Conservation (phyloP, 2,797 vertebrate genomes). For the Acanthopagrus latus region DNA sequence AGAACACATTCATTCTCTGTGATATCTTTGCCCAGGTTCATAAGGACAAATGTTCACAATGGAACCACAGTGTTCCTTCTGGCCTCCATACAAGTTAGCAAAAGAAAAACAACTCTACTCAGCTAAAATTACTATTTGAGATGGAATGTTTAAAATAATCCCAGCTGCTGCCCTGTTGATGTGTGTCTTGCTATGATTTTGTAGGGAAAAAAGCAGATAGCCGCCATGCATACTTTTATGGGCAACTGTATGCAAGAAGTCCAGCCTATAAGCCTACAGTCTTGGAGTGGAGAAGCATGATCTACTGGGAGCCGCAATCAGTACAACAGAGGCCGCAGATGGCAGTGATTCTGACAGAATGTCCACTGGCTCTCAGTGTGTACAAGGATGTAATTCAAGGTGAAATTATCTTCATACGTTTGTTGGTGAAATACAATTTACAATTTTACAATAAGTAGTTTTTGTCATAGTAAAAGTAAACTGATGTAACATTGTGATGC, state of each 20-base stretch:
- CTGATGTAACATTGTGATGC: neutral
- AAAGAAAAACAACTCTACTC: neutral
- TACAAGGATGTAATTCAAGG: neutral
- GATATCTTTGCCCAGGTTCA: constrained; percentile 41
- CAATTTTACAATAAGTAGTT: neutral
- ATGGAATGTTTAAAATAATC: constrained; percentile 39
- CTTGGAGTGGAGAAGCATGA: constrained; percentile 27
- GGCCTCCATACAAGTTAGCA: neutral
- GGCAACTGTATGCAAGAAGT: constrained; percentile 41
- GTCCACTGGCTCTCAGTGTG: neutral
- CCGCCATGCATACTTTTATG: constrained; percentile 33
- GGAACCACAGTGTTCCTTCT: neutral
- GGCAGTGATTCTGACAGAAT: constrained; percentile 5
- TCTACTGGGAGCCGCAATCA: constrained; percentile 24
- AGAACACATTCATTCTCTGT: constrained; percentile 64
- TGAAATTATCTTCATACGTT: neutral
- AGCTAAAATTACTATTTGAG: constrained; percentile 5
- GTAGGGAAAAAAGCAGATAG: constrained; percentile 18
- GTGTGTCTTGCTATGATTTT: constrained; percentile 37
- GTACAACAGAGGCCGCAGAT: constrained; percentile 18
- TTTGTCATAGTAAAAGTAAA: neutral
- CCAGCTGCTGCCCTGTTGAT: constrained; percentile 31
- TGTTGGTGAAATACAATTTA: neutral
- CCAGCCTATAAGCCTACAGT: constrained; percentile 41
- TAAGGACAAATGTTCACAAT: constrained; percentile 9